Base-by-base conservation (phyloP, 1,140 invertebrate species). In the Formica exsecta region DNA sequence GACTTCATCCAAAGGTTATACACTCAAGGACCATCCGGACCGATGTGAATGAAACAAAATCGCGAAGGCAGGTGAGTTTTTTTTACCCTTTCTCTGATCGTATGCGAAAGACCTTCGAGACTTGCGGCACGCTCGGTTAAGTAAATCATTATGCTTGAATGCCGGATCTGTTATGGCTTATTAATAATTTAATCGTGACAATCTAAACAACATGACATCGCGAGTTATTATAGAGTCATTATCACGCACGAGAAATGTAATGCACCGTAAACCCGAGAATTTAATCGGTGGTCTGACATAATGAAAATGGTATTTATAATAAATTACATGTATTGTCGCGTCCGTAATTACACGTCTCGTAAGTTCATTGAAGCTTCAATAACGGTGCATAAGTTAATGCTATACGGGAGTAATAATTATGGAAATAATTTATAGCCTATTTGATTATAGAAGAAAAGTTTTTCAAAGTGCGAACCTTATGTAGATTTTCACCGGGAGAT, bases 1-100 rank as follows among this genome's bases (percentile, higher is more conserved):
- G 88, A 76, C 86, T 90, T 87, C 86, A 79, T 88, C 83, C 36
- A 90, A 90, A 90, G 89, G 89, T 90, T 90, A 90, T 79, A 32
- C 85, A 90, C 84, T 85, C 86, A 87, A 90, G 89, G 88, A 87
- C 87, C 59, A 51, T 61, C 68, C 36, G 54, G 36, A 48, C 75
- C 48, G 41, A 59, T 57, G 57, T 77, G 87, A 89, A 81, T 81
- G 88, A 89, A 86, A 71, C 29, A 11, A 48, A 86, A 48, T 59
- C 38, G 16, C 64, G 76, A 86, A 62, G 77, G 85, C 25, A 74
- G 77, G 38, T 25, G 13, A 65, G 16, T 64, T 75, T 62, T 68
- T 71, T 87, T 83, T 44, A 44, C 57, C 44, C 25, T 83, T 66
- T 61, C 65, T 38, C 65, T 38, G 41, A 29, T 19, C 19, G 5